phyloP scores from a whole-genome alignment of 2,113 vertebrate genomes.

The Muntiacus muntjak region DNA sequence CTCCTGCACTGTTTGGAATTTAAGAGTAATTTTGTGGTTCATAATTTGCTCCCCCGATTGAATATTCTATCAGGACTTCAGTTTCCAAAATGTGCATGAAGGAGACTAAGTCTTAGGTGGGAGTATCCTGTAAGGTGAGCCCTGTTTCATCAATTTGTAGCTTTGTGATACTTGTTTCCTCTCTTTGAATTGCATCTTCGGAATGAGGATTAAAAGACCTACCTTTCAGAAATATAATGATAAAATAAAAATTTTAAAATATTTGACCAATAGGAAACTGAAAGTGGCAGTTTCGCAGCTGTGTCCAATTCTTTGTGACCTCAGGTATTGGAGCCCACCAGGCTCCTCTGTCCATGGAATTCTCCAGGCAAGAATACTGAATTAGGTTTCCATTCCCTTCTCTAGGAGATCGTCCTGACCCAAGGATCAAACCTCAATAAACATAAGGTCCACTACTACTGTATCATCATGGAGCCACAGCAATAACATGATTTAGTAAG shows the following conservation, averaged over 20 bases:
- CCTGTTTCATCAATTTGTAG: not conserved
- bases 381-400: not conserved
- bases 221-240: not conserved
- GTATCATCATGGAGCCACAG: not conserved
- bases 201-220: not conserved
- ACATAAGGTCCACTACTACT: not conserved
- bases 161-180: not conserved
- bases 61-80: not conserved
- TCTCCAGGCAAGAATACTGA: not conserved
- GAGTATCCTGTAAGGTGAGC: not conserved
- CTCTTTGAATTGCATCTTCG: not conserved
- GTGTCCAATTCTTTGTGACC: not conserved
- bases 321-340: not conserved
- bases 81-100: not conserved
- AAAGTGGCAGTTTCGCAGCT: not conserved
- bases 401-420: not conserved
- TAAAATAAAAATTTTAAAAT: not conserved
- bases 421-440: not conserved
- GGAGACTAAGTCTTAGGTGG: not conserved
- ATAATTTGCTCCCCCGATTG: not conserved
- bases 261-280: not conserved
- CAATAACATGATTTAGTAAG: not conserved
- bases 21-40: not conserved
- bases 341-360: not conserved
- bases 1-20: not conserved